phyloP scores from a whole-genome alignment of 2,113 vertebrate genomes.

The Eudorcas thomsonii region DNA sequence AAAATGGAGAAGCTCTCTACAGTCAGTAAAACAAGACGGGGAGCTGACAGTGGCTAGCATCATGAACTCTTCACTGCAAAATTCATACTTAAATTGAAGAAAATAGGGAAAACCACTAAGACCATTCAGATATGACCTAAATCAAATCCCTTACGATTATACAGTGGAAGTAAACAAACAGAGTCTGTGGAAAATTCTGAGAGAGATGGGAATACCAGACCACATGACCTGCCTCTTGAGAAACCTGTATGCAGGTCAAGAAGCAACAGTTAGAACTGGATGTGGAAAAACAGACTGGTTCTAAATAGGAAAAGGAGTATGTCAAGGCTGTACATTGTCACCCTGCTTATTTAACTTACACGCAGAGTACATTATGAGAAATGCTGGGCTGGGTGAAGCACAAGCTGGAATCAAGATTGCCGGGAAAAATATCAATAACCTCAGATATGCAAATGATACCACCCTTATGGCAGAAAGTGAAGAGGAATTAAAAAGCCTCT shows the following conservation, averaged over 20 bases:
- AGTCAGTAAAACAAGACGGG: background rate
- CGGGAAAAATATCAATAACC: background rate
- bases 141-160: background rate
- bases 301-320: background rate
- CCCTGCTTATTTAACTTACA: background rate
- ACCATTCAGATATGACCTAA: background rate
- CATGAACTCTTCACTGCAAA: background rate
- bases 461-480: background rate
- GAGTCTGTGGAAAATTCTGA: background rate
- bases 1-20: background rate
- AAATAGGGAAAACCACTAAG: background rate
- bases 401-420: background rate
- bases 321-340: background rate
- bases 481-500: background rate
- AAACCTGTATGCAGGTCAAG: background rate
- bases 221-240: background rate
- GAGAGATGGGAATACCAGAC: background rate
- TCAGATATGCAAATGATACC: background rate
- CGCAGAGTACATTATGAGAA: background rate
- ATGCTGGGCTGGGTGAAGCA: background rate
- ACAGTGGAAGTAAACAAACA: background rate
- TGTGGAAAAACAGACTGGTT: background rate
- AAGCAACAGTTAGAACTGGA: background rate
- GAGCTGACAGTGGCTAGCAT: background rate
- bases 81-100: background rate